Base-by-base conservation (phyloP, 2,888 invertebrate species). In the Scaptomyza polygonia region DNA sequence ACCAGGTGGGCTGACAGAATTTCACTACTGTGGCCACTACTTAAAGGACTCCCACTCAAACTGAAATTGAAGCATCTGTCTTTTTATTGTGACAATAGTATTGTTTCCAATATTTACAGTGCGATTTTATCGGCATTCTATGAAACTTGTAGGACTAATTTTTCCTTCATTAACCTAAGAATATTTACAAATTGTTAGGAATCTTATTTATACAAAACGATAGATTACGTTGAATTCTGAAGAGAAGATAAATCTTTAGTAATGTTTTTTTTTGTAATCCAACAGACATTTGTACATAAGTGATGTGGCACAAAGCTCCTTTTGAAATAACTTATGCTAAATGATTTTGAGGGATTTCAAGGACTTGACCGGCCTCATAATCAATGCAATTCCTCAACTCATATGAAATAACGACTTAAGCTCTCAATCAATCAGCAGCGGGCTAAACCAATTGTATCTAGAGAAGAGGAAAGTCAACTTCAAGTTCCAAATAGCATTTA, bases 351-450 rank as follows among this genome's bases (percentile, higher is more conserved):
- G 53, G 52, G 36, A 42, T 51, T 40, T 40, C 49, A 57, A 65
- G 72, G 76, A 75, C 61, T 34, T 42, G 54, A 16, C 53, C 14
- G 16, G 29, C 40, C 32, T 14, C 61, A 32, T 45, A 54, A 69
- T 56, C 53, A 40, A 49, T 61, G 47, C 59, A 45, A 70, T 61
- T 65, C 51, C 65, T 34, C 70, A 64, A 61, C 54, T 73, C 75
- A 70, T 65, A 56, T 34, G 40, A 70, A 65, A 75, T 62, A 73
- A 62, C 52, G 55, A 71, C 48, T 57, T 61, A 64, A 75, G 67
- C 72, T 67, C 77, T 81, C 80, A 79, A 81, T 86, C 84, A 81
- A 83, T 81, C 86, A 86, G 80, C 84, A 77, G 86, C 78, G 73
- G 68, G 78, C 73, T 72, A 79, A 86, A 73, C 63, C 84, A 79